Base-by-base conservation (phyloP, 2,888 invertebrate species). In the Dexiosoma caninum region DNA sequence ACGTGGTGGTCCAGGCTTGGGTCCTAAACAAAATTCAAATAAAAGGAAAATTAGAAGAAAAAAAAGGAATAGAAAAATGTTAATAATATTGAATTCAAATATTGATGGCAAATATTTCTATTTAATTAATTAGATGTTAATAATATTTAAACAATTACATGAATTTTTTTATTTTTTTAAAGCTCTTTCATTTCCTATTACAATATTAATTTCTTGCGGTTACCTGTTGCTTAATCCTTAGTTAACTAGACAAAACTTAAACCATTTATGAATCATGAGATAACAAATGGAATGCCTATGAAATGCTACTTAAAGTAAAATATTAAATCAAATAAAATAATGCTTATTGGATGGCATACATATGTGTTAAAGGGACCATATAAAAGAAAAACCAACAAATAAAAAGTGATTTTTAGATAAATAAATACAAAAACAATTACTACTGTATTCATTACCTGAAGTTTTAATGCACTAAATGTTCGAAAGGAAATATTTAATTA, bases 1-100 rank as follows among this genome's bases (percentile, higher is more conserved):
- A 84, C 95, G 93, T 32, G 98, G 98, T 59, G 95, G 94, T 86
- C 96, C 95, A 64, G 98, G 97, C 91, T 95, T 95, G 77, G 97
- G 97, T 91, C 97, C 98, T 97, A 77, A 16, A 46, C 14, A 2
- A 42, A 10, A 27, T 4, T 49, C 69, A 79, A 82, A 77, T 72
- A 44, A 46, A 10, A 40, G 9, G 10, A 8, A 57, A 32, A 46
- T 21, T n/a, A n/a, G 2, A 2, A 27, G 7, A 59, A 59, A 16
- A 42, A 12, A 46, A 60, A 9, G 14, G n/a, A 0, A 9, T n/a
- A 59, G 10, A 23, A 40, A 64, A 9, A 30, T 44, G 27, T 69
- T 49, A 70, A 16, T 71, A 60, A 44, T 27, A 27, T 27, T 27
- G 3, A 27, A 5, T 27, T 5, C 6, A 27, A 27, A 27, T 27